A percentile compares a stretch with the other conserved stretches of the same genome.
phyloP scores from a whole-genome alignment of 2,888 invertebrate genomes.

The Dermolepida albohirtum region DNA sequence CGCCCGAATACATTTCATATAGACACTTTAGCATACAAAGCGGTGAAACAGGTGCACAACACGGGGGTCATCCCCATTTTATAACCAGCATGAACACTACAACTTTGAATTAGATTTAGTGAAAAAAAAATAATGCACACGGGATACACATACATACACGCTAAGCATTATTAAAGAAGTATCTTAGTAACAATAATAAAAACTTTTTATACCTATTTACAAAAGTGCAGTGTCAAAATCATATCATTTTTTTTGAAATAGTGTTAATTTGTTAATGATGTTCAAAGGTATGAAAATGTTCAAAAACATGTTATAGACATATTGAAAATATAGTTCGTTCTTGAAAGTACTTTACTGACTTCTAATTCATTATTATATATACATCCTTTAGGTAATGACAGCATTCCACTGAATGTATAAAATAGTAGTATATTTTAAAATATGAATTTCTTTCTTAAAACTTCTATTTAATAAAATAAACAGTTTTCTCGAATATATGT shows the following conservation, averaged over 20 bases:
- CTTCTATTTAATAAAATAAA: no score
- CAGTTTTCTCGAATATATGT: no score
- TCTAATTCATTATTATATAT: no score
- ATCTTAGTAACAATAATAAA: slow-evolving; percentile 6
- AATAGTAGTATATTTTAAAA: no score
- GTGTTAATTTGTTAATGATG: no score
- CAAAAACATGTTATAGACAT: no score
- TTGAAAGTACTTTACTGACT: no score
- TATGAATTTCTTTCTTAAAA: no score
- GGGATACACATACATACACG: neutral
- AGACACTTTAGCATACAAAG: slow-evolving; percentile 78
- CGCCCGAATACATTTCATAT: slow-evolving; percentile 86
- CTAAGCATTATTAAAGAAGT: neutral
- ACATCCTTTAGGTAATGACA: no score
- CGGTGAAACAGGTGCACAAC: slow-evolving; percentile 67
- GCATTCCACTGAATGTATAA: no score
- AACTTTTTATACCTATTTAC: slow-evolving; percentile 14
- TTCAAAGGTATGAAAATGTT: no score
- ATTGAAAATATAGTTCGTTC: no score
- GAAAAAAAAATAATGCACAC: neutral
- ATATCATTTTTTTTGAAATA: slow-evolving; percentile 2
- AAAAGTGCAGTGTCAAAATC: neutral
- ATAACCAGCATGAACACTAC: slow-evolving; percentile 64
- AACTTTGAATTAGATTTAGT: slow-evolving; percentile 54
- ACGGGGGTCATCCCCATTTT: slow-evolving; percentile 63